Base-by-base conservation (phyloP, 1,140 invertebrate species). In the Drosophila albomicans region DNA sequence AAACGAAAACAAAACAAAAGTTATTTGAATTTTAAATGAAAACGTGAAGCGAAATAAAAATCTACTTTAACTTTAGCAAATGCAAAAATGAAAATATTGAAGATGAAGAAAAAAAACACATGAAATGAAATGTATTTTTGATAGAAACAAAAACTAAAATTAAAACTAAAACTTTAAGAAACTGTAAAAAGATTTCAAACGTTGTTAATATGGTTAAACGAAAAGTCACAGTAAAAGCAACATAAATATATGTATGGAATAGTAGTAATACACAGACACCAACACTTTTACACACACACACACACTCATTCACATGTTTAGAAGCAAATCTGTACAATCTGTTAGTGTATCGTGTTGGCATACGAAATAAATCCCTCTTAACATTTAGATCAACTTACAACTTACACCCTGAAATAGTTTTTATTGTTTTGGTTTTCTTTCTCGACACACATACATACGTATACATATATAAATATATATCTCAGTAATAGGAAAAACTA, bases 41-140 rank as follows among this genome's bases (percentile, higher is more conserved):
- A 70, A 59, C 73, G 57, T 65, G 75, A 86, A 85, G 81, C 63
- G 69, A 65, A 43, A 5, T 57, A 48, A 46, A 30, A 75, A 82
- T 54, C 65, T 51, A 74, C 10, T 10, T 58, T 61, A 63, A 61
- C 11, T 75, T 41, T 84, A 84, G 72, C 67, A 79, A 80, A 80
- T 78, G 67, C 52, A 82, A 20, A 28, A 49, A 28, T 49, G 52
- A 66, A 67, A 77, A 62, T 54, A 54, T 54, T 76, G 75, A 66
- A 78, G 35, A 65, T 51, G 35, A 56, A 77, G 25, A 25, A 70
- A 58, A 80, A 61, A 43, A 80, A 78, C 32, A 72, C 20, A 71
- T 82, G 82, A 68, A 87, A 69, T 72, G 11, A 78, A 75, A 52
- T 78, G 74, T 88, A 88, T 88, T 88, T 87, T 88, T 88, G 75